Base-by-base conservation (phyloP, 2,113 vertebrate species). In the Hemiscyllium ocellatum region DNA sequence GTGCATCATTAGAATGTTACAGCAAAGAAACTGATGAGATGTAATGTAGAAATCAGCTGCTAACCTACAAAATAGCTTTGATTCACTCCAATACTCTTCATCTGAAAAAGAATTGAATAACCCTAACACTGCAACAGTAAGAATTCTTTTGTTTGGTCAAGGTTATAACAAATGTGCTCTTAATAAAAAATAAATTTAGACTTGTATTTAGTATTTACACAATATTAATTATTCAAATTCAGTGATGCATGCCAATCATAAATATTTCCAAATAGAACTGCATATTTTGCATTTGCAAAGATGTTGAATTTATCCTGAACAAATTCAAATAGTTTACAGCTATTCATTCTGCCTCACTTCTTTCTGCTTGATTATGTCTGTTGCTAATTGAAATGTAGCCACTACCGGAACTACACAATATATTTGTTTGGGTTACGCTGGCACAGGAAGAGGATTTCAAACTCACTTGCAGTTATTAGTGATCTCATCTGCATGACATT, bases 401-500 rank as follows among this genome's bases (percentile, higher is more conserved):
- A 50, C 93, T 47, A 69, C 93, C 20, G 68, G 66, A 95, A 95
- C 68, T 22, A 72, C 68, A 69, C 22, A 95, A 47, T 70, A 50
- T 69, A 95, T 95, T 95, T 69, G 93, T 95, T 95, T 95, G 68
- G 93, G 93, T 95, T 95, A 69, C 42, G 68, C 42, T 95, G 93
- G 93, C 94, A 93, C 89, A 93, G 89, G 89, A 93, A 93, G 89
- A 93, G 89, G 61, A 66, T 93, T 93, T 93, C 61, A 93, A 93
- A 68, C 61, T 72, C 94, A 72, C 93, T 95, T 95, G 93, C 69
- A 72, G 94, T 70, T 95, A 95, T 72, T 72, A 47, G 94, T 95
- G 94, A 95, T 72, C 68, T 95, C 94, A 95, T 95, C 94, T 95
- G 94, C 69, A 76, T 42, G 94, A 95, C 94, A 72, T 95, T 95